These are phyloP conservation scores for Cheiracanthium punctorium DNA, from an alignment of 2,888 invertebrate species.

Conservation along the genomic window DNA sequence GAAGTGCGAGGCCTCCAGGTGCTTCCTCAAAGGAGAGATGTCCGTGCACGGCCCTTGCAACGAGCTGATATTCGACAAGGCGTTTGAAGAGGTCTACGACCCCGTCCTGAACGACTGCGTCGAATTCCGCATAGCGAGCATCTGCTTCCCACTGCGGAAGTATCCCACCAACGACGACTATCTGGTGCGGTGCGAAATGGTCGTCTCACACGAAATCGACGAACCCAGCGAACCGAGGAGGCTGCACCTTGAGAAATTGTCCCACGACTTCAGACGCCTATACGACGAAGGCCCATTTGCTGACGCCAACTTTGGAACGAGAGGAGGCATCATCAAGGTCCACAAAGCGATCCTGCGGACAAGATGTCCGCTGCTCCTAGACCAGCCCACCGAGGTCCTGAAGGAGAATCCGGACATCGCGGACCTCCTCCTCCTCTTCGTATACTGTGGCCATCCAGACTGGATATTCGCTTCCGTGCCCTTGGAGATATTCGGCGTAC, in stretches of 20 bases:
- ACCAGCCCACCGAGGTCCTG: background rate
- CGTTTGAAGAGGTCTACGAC: background rate
- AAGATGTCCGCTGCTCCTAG: background rate
- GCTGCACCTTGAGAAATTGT: background rate
- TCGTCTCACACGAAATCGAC: background rate
- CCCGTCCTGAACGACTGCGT: background rate
- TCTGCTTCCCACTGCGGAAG: too few relatives aligned
- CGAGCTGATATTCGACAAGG: background rate
- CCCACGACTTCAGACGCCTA: background rate
- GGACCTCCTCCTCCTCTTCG: background rate
- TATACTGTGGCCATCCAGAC: background rate
- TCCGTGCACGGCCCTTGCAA: background rate
- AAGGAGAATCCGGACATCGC: background rate
- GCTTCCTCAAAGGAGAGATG: background rate
- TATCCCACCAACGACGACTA: background rate
- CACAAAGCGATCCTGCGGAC: background rate
- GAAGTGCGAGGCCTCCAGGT: background rate
- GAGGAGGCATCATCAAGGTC: background rate
- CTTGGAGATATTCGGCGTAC: background rate
- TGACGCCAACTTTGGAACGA: background rate
- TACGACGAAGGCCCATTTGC: background rate
- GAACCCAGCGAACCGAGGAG: background rate
- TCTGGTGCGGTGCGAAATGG: background rate
- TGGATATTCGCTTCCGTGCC: background rate
- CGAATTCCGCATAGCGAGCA: background rate